Conservation (phyloP, 2,113 vertebrate species). For the Microcebus murinus region DNA sequence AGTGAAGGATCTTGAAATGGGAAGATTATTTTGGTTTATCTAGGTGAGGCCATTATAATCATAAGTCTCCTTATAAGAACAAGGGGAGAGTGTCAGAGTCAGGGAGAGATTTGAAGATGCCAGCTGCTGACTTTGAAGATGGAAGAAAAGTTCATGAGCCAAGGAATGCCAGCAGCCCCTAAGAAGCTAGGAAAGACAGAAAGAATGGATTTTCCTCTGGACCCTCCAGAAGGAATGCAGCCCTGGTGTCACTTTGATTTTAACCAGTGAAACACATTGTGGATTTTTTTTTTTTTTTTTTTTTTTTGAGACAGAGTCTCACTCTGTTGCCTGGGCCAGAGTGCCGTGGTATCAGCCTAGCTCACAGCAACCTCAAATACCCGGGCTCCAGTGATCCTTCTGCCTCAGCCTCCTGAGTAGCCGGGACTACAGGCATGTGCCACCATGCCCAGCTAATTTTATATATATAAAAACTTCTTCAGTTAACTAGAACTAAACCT, state of each 20-base stretch:
- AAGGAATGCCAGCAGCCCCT: not conserved
- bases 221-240: not conserved
- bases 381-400: too few relatives aligned
- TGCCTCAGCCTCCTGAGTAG: too few relatives aligned
- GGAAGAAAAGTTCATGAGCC: not conserved
- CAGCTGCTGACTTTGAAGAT: not conserved
- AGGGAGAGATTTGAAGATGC: not conserved
- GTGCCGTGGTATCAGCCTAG: too few relatives aligned
- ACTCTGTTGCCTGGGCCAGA: too few relatives aligned
- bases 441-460: too few relatives aligned
- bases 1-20: not conserved
- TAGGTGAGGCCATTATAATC: not conserved
- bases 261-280: not conserved
- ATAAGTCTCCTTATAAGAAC: not conserved
- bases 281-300: not conserved
- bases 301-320: too few relatives aligned
- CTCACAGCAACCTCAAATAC: too few relatives aligned
- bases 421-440: too few relatives aligned
- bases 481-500: not conserved
- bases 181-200: not conserved
- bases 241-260: not conserved
- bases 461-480: not conserved
- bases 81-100: not conserved
- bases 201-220: not conserved
- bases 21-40: not conserved